phyloP scores from a whole-genome alignment of 2,113 vertebrate species.

The Chaetura pelagica region DNA sequence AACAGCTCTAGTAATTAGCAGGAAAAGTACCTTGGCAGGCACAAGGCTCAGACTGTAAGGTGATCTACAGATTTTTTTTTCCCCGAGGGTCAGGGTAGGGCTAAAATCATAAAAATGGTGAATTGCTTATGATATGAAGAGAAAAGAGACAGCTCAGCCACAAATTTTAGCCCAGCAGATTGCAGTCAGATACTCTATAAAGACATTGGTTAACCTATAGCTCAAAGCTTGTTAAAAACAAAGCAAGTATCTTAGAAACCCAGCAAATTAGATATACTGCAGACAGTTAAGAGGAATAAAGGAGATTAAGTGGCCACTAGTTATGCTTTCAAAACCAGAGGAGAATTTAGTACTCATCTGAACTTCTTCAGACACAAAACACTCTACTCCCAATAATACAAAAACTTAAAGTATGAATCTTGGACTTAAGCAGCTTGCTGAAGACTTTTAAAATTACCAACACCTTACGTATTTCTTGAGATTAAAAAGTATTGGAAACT shows the following conservation, averaged over 20 bases:
- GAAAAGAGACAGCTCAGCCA: neutral
- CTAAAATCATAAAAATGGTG: slow-evolving; percentile 38
- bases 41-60: neutral
- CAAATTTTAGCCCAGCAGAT: neutral
- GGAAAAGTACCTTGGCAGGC: neutral
- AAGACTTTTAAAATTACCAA: neutral
- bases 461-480: neutral
- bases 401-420: neutral
- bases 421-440: neutral
- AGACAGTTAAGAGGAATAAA: neutral
- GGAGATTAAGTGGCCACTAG: neutral
- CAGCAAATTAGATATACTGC: slow-evolving; percentile 25
- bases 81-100: neutral
- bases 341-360: neutral
- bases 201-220: neutral
- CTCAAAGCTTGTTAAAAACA: slow-evolving; percentile 27
- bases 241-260: neutral
- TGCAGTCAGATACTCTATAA: neutral
- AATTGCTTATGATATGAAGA: slow-evolving; percentile 9
- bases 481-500: neutral
- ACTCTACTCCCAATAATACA: neutral
- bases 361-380: neutral
- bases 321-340: neutral
- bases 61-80: neutral
- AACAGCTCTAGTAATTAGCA: slow-evolving; percentile 45